Base-by-base conservation (phyloP, 2,797 vertebrate species). In the Fundulus diaphanus region DNA sequence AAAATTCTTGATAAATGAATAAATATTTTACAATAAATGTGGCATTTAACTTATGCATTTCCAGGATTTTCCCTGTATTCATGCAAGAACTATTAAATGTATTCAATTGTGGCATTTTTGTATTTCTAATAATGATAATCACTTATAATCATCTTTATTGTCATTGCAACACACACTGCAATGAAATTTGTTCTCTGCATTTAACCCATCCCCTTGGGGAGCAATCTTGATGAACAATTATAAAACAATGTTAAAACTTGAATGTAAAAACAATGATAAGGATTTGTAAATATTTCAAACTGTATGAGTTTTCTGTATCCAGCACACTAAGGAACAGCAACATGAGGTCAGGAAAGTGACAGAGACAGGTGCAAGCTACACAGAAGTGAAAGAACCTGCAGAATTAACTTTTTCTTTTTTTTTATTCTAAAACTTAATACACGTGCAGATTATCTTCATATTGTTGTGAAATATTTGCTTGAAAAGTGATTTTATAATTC, bases 331-430 rank as follows among this genome's bases (percentile, higher is more conserved):
- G 3, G 22, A 15, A 44, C 4, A 66, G 7, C 52, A 80, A 37
- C 54, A 49, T 22, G 31, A 46, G 46, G n/a, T 72, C 49, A 57
- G 69, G 70, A 9, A 70, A 85, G 24, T 73, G 76, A 76, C 56
- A 67, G 13, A 0, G 5, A 59, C 77, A 82, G 46, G n/a, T 78
- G 72, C 44, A 40, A 70, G 79, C 52, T 63, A 3, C 13, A 40
- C 11, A 5, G 6, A 31, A 5, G 16, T 11, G 29, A 20, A 65
- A 20, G 12, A 3, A 33, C 5, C 31, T 33, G 35, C 13, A 59
- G 29, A 3, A 33, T 33, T 18, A 59, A 1, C 12, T 11, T 12
- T 9, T n/a, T n/a, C n/a, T n/a, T n/a, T n/a, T n/a, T n/a, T n/a
- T n/a, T n/a, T n/a, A n/a, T n/a, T n/a, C n/a, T n/a, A n/a, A n/a